Evolutionary conservation across 2,113 vertebrate genomes (phyloP), one percentile per base, ranked within the genome.

Genomic region (Tiliqua scincoides): DNA sequence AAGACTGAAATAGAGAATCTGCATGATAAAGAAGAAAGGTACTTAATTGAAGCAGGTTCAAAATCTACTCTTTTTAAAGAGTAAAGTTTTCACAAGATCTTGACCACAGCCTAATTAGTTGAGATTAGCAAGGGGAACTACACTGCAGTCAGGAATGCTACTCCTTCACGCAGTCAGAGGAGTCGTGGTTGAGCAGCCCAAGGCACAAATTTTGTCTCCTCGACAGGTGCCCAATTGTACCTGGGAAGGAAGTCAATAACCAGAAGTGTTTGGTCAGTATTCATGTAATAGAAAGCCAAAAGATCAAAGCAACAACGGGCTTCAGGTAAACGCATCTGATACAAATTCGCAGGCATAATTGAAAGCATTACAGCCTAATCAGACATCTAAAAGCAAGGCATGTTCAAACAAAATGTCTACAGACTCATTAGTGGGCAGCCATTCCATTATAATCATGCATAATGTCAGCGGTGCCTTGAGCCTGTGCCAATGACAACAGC

Each of bases 291-390:
- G 95, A 96, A 96, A 95, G 91, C 89, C 4, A 3, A 96, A 95
- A 91, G 96, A 94, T 91, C 93, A 85, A 95, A 96, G 93, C 93
- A 96, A 96, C 94, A 95, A 93, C 86, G 82, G 89, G 91, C 93
- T 96, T 95, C 96, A 96, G 95, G 95, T 97, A 97, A 96, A 96
- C 82, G 91, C 90, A 95, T 91, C 93, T 95, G 94, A 96, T 95
- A 94, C 94, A 96, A 4, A 97, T 96, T 96, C 95, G 93, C 93
- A 90, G 92, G 86, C 95, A 93, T 97, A 97, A 97, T 96, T 97
- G 96, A 97, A 97, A 97, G 96, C 95, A 96, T 93, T 97, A 96
- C 94, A 93, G 93, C 93, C 95, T 97, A 97, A 97, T 97, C 96
- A 96, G 95, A 96, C 95, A 96, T 96, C 96, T 96, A 96, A 97